A percentile compares a stretch with the other conserved stretches of the same genome.
Conservation (phyloP, 2,113 vertebrate genomes). For the Trichechus manatus region DNA sequence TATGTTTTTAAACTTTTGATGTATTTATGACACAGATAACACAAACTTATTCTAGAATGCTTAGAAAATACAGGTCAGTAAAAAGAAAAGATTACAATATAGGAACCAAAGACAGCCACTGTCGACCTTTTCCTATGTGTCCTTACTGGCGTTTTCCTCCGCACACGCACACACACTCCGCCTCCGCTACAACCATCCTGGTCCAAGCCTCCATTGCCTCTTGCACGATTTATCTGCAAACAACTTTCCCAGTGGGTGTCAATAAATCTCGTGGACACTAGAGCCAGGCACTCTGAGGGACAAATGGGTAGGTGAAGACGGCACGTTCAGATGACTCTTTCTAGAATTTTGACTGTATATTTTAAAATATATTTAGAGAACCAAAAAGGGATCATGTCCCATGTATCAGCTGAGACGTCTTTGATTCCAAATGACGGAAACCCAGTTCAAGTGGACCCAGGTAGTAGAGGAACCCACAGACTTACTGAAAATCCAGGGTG, state of each 20-base stretch:
- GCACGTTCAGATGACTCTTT: neutral
- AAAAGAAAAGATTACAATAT: neutral
- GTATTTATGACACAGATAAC: neutral
- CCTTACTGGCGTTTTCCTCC: too few relatives aligned
- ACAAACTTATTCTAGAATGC: neutral
- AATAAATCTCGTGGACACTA: too few relatives aligned
- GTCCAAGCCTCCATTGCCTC: rapidly evolving
- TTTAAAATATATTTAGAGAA: neutral
- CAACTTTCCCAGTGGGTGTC: neutral
- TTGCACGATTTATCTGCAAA: rapidly evolving
- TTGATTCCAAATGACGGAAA: neutral
- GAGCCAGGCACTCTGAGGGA: neutral
- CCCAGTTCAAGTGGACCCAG: neutral
- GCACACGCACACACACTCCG: too few relatives aligned
- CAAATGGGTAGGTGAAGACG: too few relatives aligned
- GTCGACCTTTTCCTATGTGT: too few relatives aligned
- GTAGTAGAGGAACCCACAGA: neutral
- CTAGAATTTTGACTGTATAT: neutral
- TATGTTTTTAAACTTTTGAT: neutral
- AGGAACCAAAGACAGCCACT: neutral
- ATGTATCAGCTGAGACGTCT: neutral
- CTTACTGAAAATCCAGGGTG: too few relatives aligned
- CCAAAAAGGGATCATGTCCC: neutral
- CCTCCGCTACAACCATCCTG: neutral
- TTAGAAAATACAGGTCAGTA: neutral